Evolutionary conservation across 2,113 vertebrate species (phyloP).

Genomic region (Albula glossodonta): DNA sequence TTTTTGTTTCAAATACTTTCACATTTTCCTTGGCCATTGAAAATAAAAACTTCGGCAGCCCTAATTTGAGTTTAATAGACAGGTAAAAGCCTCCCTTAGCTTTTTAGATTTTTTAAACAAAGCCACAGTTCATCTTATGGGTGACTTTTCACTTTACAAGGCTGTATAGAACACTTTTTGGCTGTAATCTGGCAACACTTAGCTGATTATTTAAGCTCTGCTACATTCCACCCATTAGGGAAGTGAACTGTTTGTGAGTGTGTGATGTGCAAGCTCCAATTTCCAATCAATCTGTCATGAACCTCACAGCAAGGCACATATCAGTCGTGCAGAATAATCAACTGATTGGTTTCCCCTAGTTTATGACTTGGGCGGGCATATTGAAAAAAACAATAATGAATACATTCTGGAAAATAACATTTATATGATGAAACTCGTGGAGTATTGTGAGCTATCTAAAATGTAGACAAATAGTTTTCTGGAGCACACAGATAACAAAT

Average conservation of each 20-base stretch:
- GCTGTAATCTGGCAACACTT: neutral
- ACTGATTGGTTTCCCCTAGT: neutral
- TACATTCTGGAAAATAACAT: neutral
- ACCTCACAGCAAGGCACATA: neutral
- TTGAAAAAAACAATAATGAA: neutral
- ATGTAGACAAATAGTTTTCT: neutral
- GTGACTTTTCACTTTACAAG: neutral
- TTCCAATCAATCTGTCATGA: neutral
- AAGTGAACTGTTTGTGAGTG: too few species aligned
- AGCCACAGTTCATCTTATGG: too few species aligned
- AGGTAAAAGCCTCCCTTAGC: too few species aligned
- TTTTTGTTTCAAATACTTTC: too few species aligned
- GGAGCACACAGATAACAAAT: neutral
- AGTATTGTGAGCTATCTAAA: neutral
- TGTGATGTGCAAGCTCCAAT: neutral
- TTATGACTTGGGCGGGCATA: neutral
- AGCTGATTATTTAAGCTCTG: neutral
- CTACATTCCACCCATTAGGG: too few species aligned
- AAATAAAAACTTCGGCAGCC: too few species aligned
- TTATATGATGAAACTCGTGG: neutral
- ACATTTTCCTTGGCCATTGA: too few species aligned
- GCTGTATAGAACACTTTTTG: neutral
- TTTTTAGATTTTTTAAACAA: too few species aligned
- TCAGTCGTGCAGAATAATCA: neutral
- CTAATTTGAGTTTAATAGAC: too few species aligned